Conservation (phyloP, 2,113 vertebrate genomes). For the Cebidichthys violaceus region DNA sequence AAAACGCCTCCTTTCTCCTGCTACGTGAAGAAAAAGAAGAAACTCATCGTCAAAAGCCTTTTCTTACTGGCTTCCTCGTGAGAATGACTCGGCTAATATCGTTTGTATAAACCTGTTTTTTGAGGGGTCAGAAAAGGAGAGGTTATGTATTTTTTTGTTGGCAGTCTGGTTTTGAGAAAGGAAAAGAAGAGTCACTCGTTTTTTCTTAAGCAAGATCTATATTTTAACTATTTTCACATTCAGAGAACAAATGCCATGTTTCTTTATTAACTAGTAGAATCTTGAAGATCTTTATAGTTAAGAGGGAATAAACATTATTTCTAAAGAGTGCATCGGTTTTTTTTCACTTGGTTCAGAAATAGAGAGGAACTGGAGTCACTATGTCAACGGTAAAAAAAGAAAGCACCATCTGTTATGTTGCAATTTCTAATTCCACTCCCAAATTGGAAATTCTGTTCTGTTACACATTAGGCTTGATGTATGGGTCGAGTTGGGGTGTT, state of each 20-base stretch:
- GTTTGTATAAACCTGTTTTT: not conserved
- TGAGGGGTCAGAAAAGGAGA: no score
- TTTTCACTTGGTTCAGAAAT: no score
- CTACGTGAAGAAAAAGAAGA: not conserved
- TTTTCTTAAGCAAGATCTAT: not conserved
- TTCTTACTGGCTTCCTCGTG: not conserved
- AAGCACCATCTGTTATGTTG: not conserved
- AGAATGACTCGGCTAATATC: not conserved
- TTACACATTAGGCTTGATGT: not conserved
- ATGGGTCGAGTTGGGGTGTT: not conserved
- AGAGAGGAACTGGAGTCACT: not conserved
- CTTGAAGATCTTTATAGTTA: not conserved
- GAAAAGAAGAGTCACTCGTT: no score
- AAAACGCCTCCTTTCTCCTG: constrained; percentile 59
- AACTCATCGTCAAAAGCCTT: not conserved
- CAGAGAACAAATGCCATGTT: not conserved
- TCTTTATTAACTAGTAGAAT: not conserved
- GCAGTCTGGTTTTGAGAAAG: no score
- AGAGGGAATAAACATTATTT: not conserved
- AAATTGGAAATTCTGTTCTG: not conserved
- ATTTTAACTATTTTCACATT: not conserved
- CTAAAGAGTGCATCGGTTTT: not conserved
- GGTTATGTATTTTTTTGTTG: no score
- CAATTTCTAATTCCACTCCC: not conserved
- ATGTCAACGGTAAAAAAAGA: no score